Percentiles rank a stretch among this genome's conserved stretches.
Conservation (phyloP, 1,140 invertebrate genomes). For the Zaprionus ghesquierei region DNA sequence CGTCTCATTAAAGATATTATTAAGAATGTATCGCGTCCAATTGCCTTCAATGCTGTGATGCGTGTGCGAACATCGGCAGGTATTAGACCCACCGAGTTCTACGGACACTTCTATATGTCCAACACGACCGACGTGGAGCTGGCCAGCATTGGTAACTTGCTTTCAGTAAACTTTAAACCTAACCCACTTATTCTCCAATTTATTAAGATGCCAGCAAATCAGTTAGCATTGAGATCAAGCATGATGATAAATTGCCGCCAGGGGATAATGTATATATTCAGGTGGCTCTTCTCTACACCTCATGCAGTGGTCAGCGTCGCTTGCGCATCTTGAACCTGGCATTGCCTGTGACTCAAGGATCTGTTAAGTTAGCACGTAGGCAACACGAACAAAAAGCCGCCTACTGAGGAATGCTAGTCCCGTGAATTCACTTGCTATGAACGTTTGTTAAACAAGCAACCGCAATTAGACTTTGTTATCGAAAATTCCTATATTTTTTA, state of each 20-base stretch:
- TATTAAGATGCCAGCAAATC: slow-evolving; percentile 87
- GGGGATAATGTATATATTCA: slow-evolving; percentile 96
- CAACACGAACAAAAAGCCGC: slow-evolving; percentile 44
- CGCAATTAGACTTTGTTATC: slow-evolving; percentile 41
- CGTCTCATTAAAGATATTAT: slow-evolving; percentile 94
- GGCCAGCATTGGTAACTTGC: slow-evolving; percentile 91
- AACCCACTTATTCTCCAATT: background rate
- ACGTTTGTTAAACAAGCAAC: slow-evolving; percentile 62
- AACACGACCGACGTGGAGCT: slow-evolving; percentile 99
- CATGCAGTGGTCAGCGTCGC: slow-evolving; percentile 93
- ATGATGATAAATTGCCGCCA: slow-evolving; percentile 98
- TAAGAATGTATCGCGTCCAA: slow-evolving; percentile 90
- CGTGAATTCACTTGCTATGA: slow-evolving; percentile 45
- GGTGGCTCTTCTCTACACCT: slow-evolving; percentile 97
- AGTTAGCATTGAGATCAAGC: slow-evolving; percentile 97
- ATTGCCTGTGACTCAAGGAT: slow-evolving; percentile 93
- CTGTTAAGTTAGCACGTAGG: slow-evolving; percentile 87
- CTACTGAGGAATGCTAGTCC: slow-evolving; percentile 48
- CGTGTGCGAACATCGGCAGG: slow-evolving; percentile 97
- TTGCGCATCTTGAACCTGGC: slow-evolving; percentile 96
- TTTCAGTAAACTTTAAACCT: background rate
- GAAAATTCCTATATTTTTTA: slow-evolving; percentile 52
- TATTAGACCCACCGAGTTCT: slow-evolving; percentile 98
- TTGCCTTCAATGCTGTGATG: slow-evolving; percentile 98
- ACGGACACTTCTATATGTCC: slow-evolving; percentile 98